Evolutionary conservation across 2,888 invertebrate species (phyloP).

Genomic region (Drosophila meridiana): DNA sequence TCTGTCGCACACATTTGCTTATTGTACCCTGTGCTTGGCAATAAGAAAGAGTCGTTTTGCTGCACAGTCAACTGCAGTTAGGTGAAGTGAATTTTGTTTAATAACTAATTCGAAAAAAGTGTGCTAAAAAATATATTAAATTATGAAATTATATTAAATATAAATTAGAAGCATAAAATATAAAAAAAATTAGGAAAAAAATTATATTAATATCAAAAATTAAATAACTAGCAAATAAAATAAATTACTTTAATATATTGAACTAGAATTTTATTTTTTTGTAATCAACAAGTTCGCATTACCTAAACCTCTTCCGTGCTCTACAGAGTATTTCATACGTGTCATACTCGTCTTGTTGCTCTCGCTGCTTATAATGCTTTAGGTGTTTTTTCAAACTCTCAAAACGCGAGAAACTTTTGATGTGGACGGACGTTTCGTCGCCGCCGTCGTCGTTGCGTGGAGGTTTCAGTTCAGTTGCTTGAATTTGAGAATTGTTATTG

Average conservation of each 20-base stretch:
- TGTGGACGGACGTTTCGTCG: conserved; percentile 56
- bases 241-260: no score
- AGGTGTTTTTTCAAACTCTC: conserved; percentile 41
- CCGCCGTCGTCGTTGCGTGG: conserved; percentile 52
- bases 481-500: conserved; percentile 54
- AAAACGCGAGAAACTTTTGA: conserved; percentile 63
- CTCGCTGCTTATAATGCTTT: conserved; percentile 28
- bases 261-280: neutral
- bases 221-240: neutral
- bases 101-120: neutral
- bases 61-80: neutral
- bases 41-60: neutral
- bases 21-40: neutral
- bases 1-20: conserved; percentile 27
- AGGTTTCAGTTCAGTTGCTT: conserved; percentile 42
- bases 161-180: no score
- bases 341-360: no score
- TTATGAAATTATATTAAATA: no score
- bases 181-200: no score
- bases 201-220: no score
- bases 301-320: neutral
- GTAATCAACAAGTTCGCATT: no score
- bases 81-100: neutral
- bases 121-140: no score
- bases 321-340: conserved; percentile 31